Percentiles rank a stretch among this genome's conserved stretches.
phyloP scores from a whole-genome alignment of 2,888 invertebrate genomes.

The Andrena bucephala region DNA sequence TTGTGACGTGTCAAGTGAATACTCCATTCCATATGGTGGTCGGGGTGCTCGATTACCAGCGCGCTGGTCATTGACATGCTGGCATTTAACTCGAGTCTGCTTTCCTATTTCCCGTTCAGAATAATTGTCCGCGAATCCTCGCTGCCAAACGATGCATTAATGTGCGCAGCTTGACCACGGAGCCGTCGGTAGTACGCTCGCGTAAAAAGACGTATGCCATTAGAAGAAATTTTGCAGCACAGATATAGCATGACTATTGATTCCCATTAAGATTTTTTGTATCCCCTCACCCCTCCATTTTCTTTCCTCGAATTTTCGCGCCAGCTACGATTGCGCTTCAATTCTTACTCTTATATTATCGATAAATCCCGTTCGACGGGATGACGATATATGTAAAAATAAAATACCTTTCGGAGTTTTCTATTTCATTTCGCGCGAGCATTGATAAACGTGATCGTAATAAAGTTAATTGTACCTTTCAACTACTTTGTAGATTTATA shows the following conservation, averaged over 20 bases:
- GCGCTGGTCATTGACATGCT: conserved; percentile 82
- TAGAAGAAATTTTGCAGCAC: conserved; percentile 6
- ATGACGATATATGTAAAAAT: neutral
- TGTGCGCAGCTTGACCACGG: neutral
- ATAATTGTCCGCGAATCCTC: conserved; percentile 2
- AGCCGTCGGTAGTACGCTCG: conserved; percentile 5
- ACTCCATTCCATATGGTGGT: conserved; percentile 84
- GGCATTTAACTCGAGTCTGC: conserved; percentile 69
- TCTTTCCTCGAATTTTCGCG: neutral
- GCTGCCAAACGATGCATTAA: neutral
- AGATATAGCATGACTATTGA: conserved; percentile 27
- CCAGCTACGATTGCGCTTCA: neutral
- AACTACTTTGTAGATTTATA: neutral
- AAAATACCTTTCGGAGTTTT: neutral
- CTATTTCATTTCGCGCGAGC: neutral
- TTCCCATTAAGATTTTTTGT: conserved; percentile 31
- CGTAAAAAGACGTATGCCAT: conserved; percentile 10
- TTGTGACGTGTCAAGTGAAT: conserved; percentile 83
- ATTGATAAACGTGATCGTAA: neutral
- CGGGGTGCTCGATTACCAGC: conserved; percentile 73
- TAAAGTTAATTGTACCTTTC: neutral
- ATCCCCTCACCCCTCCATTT: neutral
- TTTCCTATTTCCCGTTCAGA: conserved; percentile 44
- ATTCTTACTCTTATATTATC: neutral
- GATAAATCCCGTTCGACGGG: neutral